Evolutionary conservation across 2,888 invertebrate genomes (phyloP).

Genomic region (Cheilosia grossa): DNA sequence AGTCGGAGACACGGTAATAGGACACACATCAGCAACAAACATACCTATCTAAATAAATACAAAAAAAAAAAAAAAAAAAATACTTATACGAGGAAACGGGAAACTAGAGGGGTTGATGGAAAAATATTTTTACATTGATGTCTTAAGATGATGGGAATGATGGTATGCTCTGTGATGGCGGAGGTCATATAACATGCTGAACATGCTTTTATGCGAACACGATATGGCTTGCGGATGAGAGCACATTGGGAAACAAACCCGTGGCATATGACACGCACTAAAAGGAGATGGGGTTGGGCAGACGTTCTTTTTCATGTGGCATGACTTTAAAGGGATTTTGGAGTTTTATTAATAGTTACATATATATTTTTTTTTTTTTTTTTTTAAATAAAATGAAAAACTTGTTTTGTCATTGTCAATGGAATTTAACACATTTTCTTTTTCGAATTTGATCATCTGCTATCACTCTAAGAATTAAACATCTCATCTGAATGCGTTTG

Average conservation of each 20-base stretch:
- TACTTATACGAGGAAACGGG: not conserved
- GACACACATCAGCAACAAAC: constrained; percentile 41
- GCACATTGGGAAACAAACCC: constrained; percentile 29
- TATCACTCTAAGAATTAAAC: too few species aligned
- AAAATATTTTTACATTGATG: constrained; percentile 63
- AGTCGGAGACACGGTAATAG: constrained; percentile 44
- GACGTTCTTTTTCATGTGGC: not conserved
- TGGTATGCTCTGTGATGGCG: constrained; percentile 25
- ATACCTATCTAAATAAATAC: constrained; percentile 62
- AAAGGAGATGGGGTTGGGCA: not conserved
- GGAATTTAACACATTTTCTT: too few species aligned
- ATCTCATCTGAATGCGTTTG: too few species aligned
- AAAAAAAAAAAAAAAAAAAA: constrained; percentile 31
- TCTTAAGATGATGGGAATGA: constrained; percentile 45
- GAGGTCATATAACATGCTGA: constrained; percentile 66
- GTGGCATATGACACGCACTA: constrained; percentile 37
- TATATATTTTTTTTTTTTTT: too few species aligned
- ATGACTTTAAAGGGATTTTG: constrained; percentile 12
- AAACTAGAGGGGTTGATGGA: constrained; percentile 45
- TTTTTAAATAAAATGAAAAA: too few species aligned
- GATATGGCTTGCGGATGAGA: constrained; percentile 41
- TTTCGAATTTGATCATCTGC: too few species aligned
- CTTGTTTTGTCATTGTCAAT: too few species aligned
- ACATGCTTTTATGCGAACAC: constrained; percentile 65
- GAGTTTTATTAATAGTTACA: constrained; percentile 2